A percentile compares a stretch with the other conserved stretches of the same genome.
phyloP scores from a whole-genome alignment of 1,140 invertebrate genomes.

The Papilio polytes region DNA sequence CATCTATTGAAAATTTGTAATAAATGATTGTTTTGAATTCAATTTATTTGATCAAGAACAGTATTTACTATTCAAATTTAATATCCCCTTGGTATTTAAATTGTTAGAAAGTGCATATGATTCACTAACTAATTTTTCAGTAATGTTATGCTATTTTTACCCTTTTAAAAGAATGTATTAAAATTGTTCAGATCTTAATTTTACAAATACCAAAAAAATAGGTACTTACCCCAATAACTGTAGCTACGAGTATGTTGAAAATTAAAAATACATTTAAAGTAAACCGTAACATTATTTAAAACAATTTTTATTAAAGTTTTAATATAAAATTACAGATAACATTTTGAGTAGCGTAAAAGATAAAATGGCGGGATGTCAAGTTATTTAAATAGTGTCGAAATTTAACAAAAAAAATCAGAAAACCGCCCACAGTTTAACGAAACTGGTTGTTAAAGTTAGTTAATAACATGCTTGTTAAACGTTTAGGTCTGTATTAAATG shows the following conservation, averaged over 20 bases:
- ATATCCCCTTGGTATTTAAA: no score
- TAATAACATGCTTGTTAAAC: constrained; percentile 41
- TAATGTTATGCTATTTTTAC: no score
- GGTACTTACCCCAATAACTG: constrained; percentile 21
- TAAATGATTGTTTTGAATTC: no score
- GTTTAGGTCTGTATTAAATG: constrained; percentile 5
- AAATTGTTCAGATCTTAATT: no score
- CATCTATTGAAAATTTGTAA: constrained; percentile 53
- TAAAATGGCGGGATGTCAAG: no score
- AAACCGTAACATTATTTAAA: neutral
- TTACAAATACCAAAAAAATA: no score
- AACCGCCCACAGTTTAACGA: constrained; percentile 33
- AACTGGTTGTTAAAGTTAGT: constrained; percentile 32
- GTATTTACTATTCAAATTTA: no score
- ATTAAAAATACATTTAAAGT: constrained; percentile 34
- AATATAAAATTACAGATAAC: neutral
- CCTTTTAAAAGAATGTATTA: no score
- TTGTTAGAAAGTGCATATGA: no score
- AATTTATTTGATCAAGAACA: no score
- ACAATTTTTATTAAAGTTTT: neutral
- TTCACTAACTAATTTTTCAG: no score
- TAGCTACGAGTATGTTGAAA: neutral
- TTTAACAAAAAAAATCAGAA: constrained; percentile 28
- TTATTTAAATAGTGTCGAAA: constrained; percentile 17
- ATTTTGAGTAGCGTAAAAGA: no score